A percentile compares a stretch with the other conserved stretches of the same genome.
Conservation (phyloP, 1,140 invertebrate genomes). For the Eciton burchellii region DNA sequence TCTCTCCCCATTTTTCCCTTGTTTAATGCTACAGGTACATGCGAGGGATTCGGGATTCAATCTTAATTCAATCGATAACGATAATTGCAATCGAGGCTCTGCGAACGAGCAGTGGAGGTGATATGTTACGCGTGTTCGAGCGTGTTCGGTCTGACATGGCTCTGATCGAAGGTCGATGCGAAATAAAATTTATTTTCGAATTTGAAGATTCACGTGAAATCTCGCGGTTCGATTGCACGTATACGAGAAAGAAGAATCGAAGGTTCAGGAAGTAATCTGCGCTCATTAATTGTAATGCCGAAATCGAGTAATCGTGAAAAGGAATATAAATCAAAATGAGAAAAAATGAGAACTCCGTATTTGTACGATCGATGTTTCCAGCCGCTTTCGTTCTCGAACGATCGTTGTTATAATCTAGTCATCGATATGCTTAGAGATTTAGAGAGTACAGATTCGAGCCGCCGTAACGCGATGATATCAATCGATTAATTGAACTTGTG, state of each 20-base stretch:
- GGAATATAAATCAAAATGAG: neutral
- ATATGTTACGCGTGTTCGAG: constrained; percentile 48
- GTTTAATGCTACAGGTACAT: constrained; percentile 70
- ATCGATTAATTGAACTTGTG: constrained; percentile 29
- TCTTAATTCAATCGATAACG: constrained; percentile 66
- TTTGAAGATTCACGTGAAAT: constrained; percentile 10
- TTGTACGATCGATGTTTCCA: neutral
- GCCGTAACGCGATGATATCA: neutral
- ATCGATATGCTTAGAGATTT: constrained; percentile 14
- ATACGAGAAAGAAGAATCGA: neutral
- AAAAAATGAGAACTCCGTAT: neutral
- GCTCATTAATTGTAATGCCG: neutral
- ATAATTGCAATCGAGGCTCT: constrained; percentile 64
- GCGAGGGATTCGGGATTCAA: constrained; percentile 69
- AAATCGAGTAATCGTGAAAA: neutral
- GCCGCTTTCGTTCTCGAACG: neutral
- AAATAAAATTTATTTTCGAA: constrained; percentile 32
- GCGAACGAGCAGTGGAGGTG: constrained; percentile 54
- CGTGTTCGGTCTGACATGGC: constrained; percentile 24
- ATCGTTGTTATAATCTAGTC: neutral
- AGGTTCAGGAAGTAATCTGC: neutral
- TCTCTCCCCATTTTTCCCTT: neutral
- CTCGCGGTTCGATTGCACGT: constrained; percentile 2
- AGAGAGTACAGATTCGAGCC: neutral
- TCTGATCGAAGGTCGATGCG: constrained; percentile 44